Base-by-base conservation (phyloP, 2,797 vertebrate genomes). In the Smutsia temminckii region DNA sequence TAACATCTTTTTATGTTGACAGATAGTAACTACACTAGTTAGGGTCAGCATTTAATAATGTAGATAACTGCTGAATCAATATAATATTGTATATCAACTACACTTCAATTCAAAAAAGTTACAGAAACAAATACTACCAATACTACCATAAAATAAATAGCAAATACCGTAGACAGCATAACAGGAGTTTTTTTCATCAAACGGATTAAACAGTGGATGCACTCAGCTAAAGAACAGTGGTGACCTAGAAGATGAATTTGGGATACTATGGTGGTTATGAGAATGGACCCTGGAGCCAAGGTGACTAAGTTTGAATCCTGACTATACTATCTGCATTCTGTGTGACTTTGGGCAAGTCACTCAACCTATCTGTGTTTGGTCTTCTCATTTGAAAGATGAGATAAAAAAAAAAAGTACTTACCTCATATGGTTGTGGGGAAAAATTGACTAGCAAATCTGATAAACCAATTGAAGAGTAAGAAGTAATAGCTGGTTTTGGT, bases 381-480 rank as follows among this genome's bases (percentile, higher is more conserved):
- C 61, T 85, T 57, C 46, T 88, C 59, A 46, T 68, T 69, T 71
- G 46, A 80, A 75, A 77, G 29, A 64, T 29, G 40, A 53, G 37
- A 69, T 85, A 55, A 57, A 57, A 81, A 83, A 63, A 77, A 83
- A 57, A 69, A 42, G 51, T 69, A 85, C n/a, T 64, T 75, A 42
- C 16, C 23, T 93, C 46, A 63, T 53, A 40, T 18, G 51, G 34
- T 83, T 64, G 61, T 21, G 87, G 59, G 84, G 40, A 87, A 77
- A 84, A 84, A 93, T 93, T 69, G 32, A 42, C 64, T 79, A 5
- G 40, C n/a, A 63, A 68, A 88, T 57, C 42, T 40, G 71, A 79
- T 94, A 84, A 79, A 68, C 16, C 79, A 42, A 72, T 78, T 55
- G 37, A 37, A 93, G 57, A 88, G 12, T 74, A 87, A 91, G 81